Conservation (phyloP, 2,113 vertebrate genomes). For the Saccopteryx leptura region DNA sequence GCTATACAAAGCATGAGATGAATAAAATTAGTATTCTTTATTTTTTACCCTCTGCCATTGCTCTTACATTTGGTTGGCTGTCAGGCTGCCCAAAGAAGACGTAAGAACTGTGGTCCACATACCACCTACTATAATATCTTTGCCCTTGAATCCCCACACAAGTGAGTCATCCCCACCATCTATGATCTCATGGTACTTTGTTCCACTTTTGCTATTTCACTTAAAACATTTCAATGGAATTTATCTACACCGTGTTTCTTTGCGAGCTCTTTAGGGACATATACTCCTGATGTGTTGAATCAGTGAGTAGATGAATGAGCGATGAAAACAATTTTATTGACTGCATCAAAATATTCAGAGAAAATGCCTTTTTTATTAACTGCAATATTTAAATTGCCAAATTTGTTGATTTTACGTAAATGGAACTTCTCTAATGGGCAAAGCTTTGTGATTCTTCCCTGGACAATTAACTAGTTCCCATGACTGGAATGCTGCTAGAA, state of each 20-base stretch:
- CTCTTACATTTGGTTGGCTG: neutral
- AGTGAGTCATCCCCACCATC: neutral
- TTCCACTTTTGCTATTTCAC: neutral
- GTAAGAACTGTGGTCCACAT: neutral
- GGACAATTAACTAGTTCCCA: neutral
- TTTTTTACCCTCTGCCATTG: neutral
- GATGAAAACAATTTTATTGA: slow-evolving; percentile 20
- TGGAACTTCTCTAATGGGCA: neutral
- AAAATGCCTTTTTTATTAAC: slow-evolving; percentile 19
- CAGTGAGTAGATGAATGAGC: neutral
- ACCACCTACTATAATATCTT: neutral
- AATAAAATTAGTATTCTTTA: neutral
- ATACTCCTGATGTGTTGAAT: neutral
- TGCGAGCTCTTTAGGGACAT: neutral
- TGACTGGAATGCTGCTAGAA: neutral
- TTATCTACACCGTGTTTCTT: neutral
- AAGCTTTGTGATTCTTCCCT: neutral
- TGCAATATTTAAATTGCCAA: neutral
- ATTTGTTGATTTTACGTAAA: neutral
- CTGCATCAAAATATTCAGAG: neutral
- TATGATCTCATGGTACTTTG: neutral
- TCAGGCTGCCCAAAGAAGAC: neutral
- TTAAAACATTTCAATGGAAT: neutral
- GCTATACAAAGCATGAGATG: neutral
- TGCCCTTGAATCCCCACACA: neutral